These are phyloP conservation scores for Cyprinus carpio DNA, from an alignment of 2,113 vertebrate species.

Conservation along the genomic window DNA sequence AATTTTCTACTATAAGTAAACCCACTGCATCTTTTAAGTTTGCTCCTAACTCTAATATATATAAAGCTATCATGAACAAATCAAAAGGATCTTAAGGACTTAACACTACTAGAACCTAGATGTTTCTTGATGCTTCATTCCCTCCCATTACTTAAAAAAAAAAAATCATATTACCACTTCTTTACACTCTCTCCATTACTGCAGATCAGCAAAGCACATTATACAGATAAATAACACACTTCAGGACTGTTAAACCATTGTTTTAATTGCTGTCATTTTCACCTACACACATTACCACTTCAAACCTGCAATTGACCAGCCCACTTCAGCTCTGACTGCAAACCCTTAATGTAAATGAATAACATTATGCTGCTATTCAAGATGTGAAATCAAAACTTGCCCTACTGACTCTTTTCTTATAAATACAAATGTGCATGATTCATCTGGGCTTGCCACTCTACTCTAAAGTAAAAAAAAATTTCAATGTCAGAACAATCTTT, in stretches of 20 bases:
- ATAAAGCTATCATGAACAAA: background rate
- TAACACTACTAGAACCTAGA: background rate
- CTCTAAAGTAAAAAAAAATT: background rate
- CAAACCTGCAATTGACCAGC: slow-evolving; percentile 32
- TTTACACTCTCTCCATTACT: slow-evolving; percentile 36
- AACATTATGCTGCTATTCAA: slow-evolving; percentile 8
- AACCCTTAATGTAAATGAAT: slow-evolving; percentile 13
- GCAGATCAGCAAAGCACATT: slow-evolving; percentile 84
- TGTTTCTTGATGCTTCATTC: background rate
- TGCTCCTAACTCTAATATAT: background rate
- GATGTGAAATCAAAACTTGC: background rate
- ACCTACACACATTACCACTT: slow-evolving; percentile 71
- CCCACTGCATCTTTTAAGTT: too few relatives aligned
- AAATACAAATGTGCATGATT: background rate
- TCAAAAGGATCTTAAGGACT: background rate
- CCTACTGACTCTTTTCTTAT: background rate
- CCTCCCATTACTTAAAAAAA: background rate
- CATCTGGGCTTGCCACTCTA: background rate
- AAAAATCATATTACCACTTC: background rate
- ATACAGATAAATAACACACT: slow-evolving; percentile 81
- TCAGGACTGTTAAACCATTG: slow-evolving; percentile 79
- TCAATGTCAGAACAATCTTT: background rate
- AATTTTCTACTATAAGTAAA: too few relatives aligned
- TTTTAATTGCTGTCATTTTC: slow-evolving; percentile 78
- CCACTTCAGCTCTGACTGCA: slow-evolving; percentile 18